These are phyloP conservation scores for Lasiurus cinereus DNA, from an alignment of 2,113 vertebrate species.

Conservation along the genomic window DNA sequence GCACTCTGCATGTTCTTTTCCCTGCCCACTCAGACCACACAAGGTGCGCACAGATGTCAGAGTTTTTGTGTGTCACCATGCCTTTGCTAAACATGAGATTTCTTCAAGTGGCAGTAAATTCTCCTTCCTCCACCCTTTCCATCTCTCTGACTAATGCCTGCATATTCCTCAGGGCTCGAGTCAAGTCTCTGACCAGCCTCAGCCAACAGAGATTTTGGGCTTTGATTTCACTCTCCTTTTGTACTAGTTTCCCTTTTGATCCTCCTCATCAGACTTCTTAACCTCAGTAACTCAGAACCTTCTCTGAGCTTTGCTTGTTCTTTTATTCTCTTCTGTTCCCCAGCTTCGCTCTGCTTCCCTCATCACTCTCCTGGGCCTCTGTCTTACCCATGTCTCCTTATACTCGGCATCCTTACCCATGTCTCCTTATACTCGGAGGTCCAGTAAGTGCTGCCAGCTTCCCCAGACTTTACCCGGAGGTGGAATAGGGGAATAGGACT, in stretches of 20 bases:
- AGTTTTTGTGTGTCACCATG: not conserved
- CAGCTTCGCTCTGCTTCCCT: not conserved
- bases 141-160: not conserved
- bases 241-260: conserved; percentile 44
- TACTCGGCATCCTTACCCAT: not conserved
- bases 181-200: not conserved
- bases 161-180: not conserved
- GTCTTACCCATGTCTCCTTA: no score
- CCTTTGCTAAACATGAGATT: not conserved
- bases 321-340: not conserved
- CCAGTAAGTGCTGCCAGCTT: not conserved
- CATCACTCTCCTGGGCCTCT: not conserved
- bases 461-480: not conserved
- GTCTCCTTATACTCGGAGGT: no score
- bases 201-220: not conserved
- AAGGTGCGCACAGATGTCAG: no score
- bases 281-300: not conserved
- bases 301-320: not conserved
- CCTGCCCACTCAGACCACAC: not conserved
- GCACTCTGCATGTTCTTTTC: not conserved
- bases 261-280: not conserved
- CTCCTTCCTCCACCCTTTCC: not conserved
- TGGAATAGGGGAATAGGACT: not conserved
- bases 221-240: conserved; percentile 56
- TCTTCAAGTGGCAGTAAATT: not conserved